Base-by-base conservation (phyloP, 2,797 vertebrate species). In the Parotocinclus haroldoi region DNA sequence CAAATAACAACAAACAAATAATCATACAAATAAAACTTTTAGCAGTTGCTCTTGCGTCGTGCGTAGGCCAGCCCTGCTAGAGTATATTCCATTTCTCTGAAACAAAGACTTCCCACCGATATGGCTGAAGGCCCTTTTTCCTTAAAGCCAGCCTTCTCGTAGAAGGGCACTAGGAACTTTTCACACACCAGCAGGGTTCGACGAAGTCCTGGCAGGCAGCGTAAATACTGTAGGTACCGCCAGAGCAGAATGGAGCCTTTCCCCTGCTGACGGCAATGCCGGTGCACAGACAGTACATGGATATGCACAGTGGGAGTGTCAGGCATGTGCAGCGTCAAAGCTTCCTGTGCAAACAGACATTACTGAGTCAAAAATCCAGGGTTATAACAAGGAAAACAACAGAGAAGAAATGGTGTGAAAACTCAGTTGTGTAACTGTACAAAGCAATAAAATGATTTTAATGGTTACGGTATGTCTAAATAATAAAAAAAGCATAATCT, bases 181-280 rank as follows among this genome's bases (percentile, higher is more conserved):
- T 90, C 89, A 1, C 90, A 91, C 16, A 92, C 85, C 53, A 91
- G 87, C 73, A 92, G 82, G 8, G 87, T 88, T 11, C 90, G 59
- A 6, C 81, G 87, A 54, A 86, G 79, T 12, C 85, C 81, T 0
- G 86, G 84, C n/a, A 90, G 48, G 45, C 87, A 89, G 58, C 83
- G 86, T 61, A 92, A 74, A 69, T 90, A 85, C 82, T 91, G 90
- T 78, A 92, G 42, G 80, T 91, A 92, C 18, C 90, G 89, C 91
- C 91, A 92, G 74, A 92, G 67, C n/a, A 92, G 83, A 69, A 90
- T 82, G 65, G 90, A 91, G 69, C 90, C 91, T 45, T 90, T 92
- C 49, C 91, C 91, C 53, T 92, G 90, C 77, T 91, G 89, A 12
- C 91, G 88, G 63, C 89, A 91, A 63, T 87, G 88, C 8, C 86